Evolutionary conservation across 2,113 vertebrate species (phyloP).

Genomic region (Leptodactylus fuscus): DNA sequence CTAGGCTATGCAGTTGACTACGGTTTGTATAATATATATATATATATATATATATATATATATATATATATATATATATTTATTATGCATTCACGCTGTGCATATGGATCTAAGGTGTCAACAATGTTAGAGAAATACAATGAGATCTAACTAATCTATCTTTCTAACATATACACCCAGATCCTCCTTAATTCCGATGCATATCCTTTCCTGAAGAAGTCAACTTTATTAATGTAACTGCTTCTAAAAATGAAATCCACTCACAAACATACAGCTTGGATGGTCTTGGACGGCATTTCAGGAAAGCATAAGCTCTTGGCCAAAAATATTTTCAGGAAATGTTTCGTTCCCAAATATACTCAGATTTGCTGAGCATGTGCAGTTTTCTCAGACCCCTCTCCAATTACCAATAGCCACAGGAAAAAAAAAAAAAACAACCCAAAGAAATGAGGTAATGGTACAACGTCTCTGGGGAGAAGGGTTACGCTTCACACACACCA

Average conservation of each 20-base stretch:
- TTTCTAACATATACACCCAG: neutral
- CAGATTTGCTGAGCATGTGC: conserved; percentile 55
- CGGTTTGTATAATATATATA: too few species aligned
- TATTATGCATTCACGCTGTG: too few species aligned
- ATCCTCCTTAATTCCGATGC: neutral
- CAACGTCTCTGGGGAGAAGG: conserved; percentile 2
- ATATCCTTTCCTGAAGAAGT: neutral
- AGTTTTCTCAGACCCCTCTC: conserved; percentile 37
- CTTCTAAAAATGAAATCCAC: conserved; percentile 18
- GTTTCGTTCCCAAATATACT: conserved; percentile 48
- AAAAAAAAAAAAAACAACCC: conserved; percentile 29
- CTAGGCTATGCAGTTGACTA: too few species aligned
- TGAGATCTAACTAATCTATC: too few species aligned
- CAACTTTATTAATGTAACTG: neutral
- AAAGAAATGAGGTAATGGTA: conserved; percentile 51
- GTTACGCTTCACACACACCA: neutral
- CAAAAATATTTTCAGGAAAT: conserved; percentile 61
- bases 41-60: neutral
- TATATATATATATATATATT: neutral
- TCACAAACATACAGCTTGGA: neutral
- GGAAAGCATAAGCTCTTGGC: conserved; percentile 35
- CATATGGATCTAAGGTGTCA: too few species aligned
- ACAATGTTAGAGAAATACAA: too few species aligned
- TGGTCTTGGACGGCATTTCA: conserved; percentile 37
- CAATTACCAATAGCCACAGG: conserved; percentile 46